Evolutionary conservation across 2,888 invertebrate genomes (phyloP).

Genomic region (Hirtodrosophila duncani): DNA sequence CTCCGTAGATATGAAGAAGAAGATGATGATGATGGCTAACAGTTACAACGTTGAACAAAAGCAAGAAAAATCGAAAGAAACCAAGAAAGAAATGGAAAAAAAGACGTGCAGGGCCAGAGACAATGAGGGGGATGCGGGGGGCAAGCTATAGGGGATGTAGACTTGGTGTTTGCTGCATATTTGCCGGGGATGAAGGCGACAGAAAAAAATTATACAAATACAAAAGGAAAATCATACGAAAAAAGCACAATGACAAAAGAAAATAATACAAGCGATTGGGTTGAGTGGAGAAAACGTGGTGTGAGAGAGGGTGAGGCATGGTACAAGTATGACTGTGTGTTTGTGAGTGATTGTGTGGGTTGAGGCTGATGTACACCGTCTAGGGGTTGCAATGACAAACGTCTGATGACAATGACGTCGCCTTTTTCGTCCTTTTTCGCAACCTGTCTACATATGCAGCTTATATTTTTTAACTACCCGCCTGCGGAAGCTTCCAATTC

Average conservation of each 20-base stretch:
- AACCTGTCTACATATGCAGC: constrained; percentile 51
- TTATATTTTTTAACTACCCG: constrained; percentile 26
- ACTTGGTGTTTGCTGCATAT: not conserved
- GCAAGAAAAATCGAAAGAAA: constrained; percentile 34
- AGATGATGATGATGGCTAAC: constrained; percentile 49
- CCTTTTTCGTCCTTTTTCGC: constrained; percentile 11
- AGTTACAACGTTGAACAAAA: constrained; percentile 48
- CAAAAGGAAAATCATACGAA: constrained; percentile 60
- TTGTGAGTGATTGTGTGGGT: not conserved
- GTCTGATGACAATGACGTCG: constrained; percentile 60
- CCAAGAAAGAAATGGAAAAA: constrained; percentile 32
- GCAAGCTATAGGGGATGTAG: constrained; percentile 24
- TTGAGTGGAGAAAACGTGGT: constrained; percentile 39
- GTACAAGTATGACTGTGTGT: not conserved
- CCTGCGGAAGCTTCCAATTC: too few species aligned
- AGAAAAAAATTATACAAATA: constrained; percentile 69
- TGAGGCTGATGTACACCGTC: constrained; percentile 1
- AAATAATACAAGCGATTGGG: constrained; percentile 66
- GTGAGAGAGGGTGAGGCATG: not conserved
- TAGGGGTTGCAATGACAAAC: constrained; percentile 61
- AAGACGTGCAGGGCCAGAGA: constrained; percentile 55
- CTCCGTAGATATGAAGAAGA: constrained; percentile 3
- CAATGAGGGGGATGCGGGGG: not conserved
- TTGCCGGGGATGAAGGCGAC: constrained; percentile 56
- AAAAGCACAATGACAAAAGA: constrained; percentile 70